Conservation (phyloP, 2,797 vertebrate genomes). For the Neosilurus mollespiculum region DNA sequence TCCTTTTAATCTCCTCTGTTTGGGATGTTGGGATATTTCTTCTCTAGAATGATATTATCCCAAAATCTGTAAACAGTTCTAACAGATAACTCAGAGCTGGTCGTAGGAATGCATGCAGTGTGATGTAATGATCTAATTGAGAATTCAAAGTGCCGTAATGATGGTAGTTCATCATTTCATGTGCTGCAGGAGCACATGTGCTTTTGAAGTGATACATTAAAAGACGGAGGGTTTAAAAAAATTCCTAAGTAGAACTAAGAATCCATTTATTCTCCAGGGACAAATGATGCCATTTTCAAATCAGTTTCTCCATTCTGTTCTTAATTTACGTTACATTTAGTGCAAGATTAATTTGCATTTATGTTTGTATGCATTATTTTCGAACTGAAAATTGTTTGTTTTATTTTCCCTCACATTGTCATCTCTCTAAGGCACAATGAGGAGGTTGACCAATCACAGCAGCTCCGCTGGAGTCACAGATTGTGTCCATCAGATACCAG, state of each 20-base stretch:
- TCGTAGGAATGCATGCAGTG: conserved; percentile 15
- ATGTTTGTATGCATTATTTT: not conserved
- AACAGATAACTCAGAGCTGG: conserved; percentile 36
- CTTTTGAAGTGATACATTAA: conserved; percentile 19
- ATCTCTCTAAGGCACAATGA: conserved; percentile 67
- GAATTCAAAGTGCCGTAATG: conserved; percentile 35
- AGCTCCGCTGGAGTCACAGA: conserved; percentile 77
- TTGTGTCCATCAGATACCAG: conserved; percentile 76
- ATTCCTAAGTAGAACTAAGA: not conserved
- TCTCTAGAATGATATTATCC: conserved; percentile 37
- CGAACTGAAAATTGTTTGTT: not conserved
- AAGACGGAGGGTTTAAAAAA: not conserved
- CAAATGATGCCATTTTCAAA: not conserved
- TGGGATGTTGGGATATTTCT: conserved; percentile 36
- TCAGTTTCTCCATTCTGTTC: not conserved
- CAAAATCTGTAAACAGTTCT: conserved; percentile 45
- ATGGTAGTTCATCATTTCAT: conserved; percentile 43
- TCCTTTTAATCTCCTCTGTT: conserved; percentile 40
- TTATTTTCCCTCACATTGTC: not conserved
- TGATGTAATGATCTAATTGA: conserved; percentile 46
- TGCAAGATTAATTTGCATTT: not conserved
- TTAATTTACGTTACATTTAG: conserved; percentile 7
- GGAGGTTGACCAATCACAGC: conserved; percentile 81
- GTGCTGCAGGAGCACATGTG: conserved; percentile 16
- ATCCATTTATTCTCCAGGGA: conserved; percentile 10